A percentile compares a stretch with the other conserved stretches of the same genome.
phyloP scores from a whole-genome alignment of 2,113 vertebrate species.

The Struthidea cinerea region DNA sequence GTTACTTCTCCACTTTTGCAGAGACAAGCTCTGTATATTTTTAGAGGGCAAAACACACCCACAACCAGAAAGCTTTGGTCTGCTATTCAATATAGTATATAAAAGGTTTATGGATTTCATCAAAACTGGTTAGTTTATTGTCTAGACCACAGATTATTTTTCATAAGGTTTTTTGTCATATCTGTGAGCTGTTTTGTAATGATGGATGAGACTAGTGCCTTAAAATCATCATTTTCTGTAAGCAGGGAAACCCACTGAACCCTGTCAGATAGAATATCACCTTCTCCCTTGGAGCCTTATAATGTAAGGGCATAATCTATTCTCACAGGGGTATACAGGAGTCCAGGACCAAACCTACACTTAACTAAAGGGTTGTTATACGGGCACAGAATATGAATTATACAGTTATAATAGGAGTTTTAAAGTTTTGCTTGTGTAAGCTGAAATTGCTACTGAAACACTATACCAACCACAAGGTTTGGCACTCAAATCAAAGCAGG shows the following conservation, averaged over 20 bases:
- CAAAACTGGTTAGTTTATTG: slow-evolving; percentile 40
- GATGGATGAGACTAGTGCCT: slow-evolving; percentile 40
- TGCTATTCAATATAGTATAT: background rate
- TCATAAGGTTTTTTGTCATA: slow-evolving; percentile 43
- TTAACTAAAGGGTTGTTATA: background rate
- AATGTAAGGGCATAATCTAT: background rate
- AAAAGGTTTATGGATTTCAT: slow-evolving; percentile 47
- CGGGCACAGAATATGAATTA: background rate
- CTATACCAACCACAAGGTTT: background rate
- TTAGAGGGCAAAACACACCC: background rate
- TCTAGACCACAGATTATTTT: slow-evolving; percentile 47
- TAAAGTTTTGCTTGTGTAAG: background rate
- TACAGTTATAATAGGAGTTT: background rate
- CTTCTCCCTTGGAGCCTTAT: background rate
- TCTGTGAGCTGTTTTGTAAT: slow-evolving; percentile 11
- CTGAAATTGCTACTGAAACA: background rate
- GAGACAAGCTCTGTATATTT: background rate
- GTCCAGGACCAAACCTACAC: background rate
- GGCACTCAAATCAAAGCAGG: background rate
- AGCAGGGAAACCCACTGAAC: slow-evolving; percentile 39
- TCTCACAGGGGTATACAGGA: background rate
- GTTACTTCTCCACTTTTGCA: background rate
- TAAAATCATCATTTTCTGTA: slow-evolving; percentile 45
- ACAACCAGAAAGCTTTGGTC: background rate
- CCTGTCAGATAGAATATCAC: slow-evolving; percentile 38